phyloP scores from a whole-genome alignment of 2,888 invertebrate genomes.

The Cephus nigrinus region DNA sequence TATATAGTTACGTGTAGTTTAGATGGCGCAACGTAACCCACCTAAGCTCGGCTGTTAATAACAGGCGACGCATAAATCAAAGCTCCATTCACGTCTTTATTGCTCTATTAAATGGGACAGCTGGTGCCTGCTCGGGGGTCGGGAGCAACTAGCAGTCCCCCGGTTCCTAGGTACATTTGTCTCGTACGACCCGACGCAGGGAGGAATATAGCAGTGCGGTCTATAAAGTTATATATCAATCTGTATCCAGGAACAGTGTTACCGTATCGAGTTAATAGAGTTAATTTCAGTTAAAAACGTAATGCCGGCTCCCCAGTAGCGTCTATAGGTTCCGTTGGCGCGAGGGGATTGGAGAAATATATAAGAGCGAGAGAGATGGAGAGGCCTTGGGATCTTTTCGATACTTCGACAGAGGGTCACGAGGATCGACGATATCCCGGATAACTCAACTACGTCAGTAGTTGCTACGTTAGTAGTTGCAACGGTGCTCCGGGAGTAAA shows the following conservation, averaged over 20 bases:
- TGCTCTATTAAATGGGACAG: slow-evolving; percentile 65
- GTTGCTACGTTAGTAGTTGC: not conserved
- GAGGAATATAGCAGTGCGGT: slow-evolving; percentile 25
- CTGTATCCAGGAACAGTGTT: slow-evolving; percentile 25
- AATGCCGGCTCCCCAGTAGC: not conserved
- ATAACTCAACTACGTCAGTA: not conserved
- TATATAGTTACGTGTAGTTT: not conserved
- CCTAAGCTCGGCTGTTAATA: slow-evolving; percentile 57
- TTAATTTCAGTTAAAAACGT: slow-evolving; percentile 42
- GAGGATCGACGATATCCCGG: not conserved
- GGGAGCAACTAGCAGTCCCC: slow-evolving; percentile 4
- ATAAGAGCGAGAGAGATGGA: not conserved
- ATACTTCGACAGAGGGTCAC: not conserved
- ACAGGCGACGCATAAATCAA: slow-evolving; percentile 63
- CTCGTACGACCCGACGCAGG: slow-evolving; percentile 19
- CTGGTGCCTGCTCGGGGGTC: slow-evolving; percentile 50
- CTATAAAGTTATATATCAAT: slow-evolving; percentile 48
- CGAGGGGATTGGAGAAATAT: not conserved
- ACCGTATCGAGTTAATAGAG: slow-evolving; percentile 45
- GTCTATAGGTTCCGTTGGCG: not conserved
- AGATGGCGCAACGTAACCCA: slow-evolving; percentile 24
- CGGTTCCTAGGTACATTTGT: slow-evolving; percentile 19
- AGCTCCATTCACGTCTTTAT: slow-evolving; percentile 64
- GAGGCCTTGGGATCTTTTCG: not conserved
- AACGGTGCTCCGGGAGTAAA: not conserved